Evolutionary conservation across 1,140 invertebrate genomes (phyloP).

Genomic region (Atta colombica): DNA sequence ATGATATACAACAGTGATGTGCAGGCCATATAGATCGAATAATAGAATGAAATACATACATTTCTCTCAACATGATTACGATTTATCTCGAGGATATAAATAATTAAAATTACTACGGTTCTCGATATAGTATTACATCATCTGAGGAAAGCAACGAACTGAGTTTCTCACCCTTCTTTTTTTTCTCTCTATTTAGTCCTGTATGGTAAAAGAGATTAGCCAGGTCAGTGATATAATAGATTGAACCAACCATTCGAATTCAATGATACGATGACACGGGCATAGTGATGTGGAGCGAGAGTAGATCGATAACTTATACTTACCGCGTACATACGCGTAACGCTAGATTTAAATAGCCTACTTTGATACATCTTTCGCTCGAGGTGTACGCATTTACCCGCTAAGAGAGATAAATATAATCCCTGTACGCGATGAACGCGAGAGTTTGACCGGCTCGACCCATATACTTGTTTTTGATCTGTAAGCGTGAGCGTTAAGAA

Average conservation of each 20-base stretch:
- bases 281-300: neutral
- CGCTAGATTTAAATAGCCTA: slow-evolving; percentile 50
- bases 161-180: too few species aligned
- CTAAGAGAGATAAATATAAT: slow-evolving; percentile 55
- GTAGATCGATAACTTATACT: neutral
- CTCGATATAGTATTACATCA: neutral
- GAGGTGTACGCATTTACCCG: slow-evolving; percentile 12
- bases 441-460: slow-evolving; percentile 29
- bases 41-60: too few species aligned
- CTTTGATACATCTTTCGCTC: slow-evolving; percentile 43
- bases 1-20: too few species aligned
- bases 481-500: neutral
- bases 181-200: neutral
- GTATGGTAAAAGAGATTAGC: slow-evolving; percentile 20
- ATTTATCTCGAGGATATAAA: slow-evolving; percentile 3
- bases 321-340: neutral
- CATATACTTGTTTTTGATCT: neutral
- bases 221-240: slow-evolving; percentile 18
- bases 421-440: slow-evolving; percentile 34
- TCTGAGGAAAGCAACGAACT: neutral
- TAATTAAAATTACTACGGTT: neutral
- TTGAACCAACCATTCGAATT: slow-evolving; percentile 9
- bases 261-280: slow-evolving; percentile 33
- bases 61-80: too few species aligned
- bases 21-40: too few species aligned